Evolutionary conservation across 2,797 vertebrate genomes (phyloP), one percentile per base, ranked within the genome.

Genomic region (Pipistrellus pipistrellus): DNA sequence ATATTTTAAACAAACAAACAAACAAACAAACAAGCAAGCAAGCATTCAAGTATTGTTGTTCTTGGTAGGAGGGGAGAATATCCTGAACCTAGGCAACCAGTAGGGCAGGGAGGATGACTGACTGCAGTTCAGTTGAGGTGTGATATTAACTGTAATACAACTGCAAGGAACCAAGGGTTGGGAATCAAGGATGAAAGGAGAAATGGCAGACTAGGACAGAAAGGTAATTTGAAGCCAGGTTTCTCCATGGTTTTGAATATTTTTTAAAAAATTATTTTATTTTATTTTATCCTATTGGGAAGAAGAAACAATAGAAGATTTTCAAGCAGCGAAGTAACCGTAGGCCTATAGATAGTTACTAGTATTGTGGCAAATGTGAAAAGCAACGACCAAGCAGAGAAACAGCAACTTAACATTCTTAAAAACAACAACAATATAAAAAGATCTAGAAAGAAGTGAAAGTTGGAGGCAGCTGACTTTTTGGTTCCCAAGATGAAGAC

Each of bases 221-320:
- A 57, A 92, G 44, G 48, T 32, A 77, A 82, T 69, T 4, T 85
- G 69, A 78, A 59, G 57, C 17, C 27, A 82, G 32, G 64, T 48
- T 64, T 95, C 55, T 77, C 88, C 30, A n/a, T 5, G 32, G 75
- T 10, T 96, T 94, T 94, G 32, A 73, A 78, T 82, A 82, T 41
- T 14, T 57, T 51, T 51, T 6, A 38, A 66, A 82, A 71, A 46
- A 62, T 66, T 38, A 38, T 18, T 53, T 53, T 53, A 80, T 59
- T 59, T 59, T 59, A 84, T 84, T 84, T 85, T 23, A 71, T 68
- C 57, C 10, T 64, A 72, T 7, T 41, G 35, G 48, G 44, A 87
- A 85, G 25, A 17, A 93, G 23, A 88, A 94, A 81, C 44, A 64
- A 55, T 0, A 68, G 23, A 69, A 68, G 23, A 75, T 71, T 91